Evolutionary conservation across 2,888 invertebrate species (phyloP).

Genomic region (Amphimallon solstitiale): DNA sequence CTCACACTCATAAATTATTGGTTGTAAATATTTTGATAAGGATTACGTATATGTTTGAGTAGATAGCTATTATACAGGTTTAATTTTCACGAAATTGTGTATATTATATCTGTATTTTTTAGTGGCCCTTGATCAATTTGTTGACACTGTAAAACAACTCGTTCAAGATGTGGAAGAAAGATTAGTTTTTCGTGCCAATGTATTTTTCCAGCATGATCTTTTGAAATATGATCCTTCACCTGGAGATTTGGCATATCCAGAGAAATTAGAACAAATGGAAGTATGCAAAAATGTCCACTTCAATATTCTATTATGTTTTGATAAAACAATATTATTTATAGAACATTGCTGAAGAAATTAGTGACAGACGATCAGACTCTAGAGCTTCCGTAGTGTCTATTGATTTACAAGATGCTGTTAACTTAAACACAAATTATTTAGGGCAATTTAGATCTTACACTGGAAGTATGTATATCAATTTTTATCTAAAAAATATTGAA

Average conservation of each 20-base stretch:
- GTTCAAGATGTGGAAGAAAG: constrained; percentile 96
- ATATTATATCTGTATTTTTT: too few relatives aligned
- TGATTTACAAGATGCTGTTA: constrained; percentile 78
- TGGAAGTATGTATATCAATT: constrained; percentile 57
- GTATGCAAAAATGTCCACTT: constrained; percentile 57
- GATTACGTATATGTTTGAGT: too few relatives aligned
- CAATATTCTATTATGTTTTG: background rate
- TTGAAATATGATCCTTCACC: constrained; percentile 87
- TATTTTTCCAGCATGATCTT: constrained; percentile 93
- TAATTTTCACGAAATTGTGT: too few relatives aligned
- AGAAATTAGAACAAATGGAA: constrained; percentile 98
- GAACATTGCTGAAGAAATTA: constrained; percentile 58
- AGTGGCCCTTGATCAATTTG: constrained; percentile 69
- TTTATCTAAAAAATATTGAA: background rate
- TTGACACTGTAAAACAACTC: constrained; percentile 80
- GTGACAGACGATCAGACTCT: constrained; percentile 71
- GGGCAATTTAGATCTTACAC: constrained; percentile 64
- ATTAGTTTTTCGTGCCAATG: constrained; percentile 93
- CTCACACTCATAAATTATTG: too few relatives aligned
- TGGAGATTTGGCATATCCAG: constrained; percentile 97
- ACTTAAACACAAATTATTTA: constrained; percentile 65
- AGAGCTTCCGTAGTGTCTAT: constrained; percentile 75
- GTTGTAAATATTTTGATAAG: too few relatives aligned
- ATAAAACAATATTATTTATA: constrained; percentile 27
- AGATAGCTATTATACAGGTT: too few relatives aligned